Evolutionary conservation across 1,140 invertebrate species (phyloP).

Genomic region (Leptoteleia sp.): DNA sequence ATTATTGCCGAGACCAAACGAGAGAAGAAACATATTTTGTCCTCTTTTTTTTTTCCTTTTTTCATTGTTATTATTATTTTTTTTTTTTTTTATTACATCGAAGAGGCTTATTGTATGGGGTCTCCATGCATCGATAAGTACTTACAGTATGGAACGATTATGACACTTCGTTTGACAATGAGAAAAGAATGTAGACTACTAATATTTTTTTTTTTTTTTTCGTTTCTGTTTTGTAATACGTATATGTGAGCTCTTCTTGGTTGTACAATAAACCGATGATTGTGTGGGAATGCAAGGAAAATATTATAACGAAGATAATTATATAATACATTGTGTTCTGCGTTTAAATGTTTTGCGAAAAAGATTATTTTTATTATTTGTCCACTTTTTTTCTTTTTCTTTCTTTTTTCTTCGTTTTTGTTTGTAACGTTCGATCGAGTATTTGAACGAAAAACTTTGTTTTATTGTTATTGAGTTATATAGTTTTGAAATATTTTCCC

Average conservation of each 20-base stretch:
- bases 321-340: conserved; percentile 29
- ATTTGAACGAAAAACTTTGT: conserved; percentile 6
- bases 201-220: conserved; percentile 26
- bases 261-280: conserved; percentile 29
- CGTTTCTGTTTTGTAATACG: conserved; percentile 14
- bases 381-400: too few species aligned
- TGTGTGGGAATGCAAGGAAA: conserved; percentile 39
- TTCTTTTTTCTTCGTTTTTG: too few species aligned
- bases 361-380: conserved; percentile 11
- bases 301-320: conserved; percentile 41
- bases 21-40: too few species aligned
- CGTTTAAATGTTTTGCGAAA: conserved; percentile 34
- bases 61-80: too few species aligned
- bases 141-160: conserved; percentile 64
- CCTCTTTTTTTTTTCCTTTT: too few species aligned
- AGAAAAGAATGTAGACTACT: conserved; percentile 50
- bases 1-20: too few species aligned
- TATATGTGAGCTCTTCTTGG: conserved; percentile 27
- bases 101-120: conserved; percentile 45
- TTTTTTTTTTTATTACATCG: too few species aligned
- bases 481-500: too few species aligned
- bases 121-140: conserved; percentile 67
- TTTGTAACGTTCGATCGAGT: conserved; percentile 1
- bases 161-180: conserved; percentile 55
- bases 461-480: too few species aligned